Base-by-base conservation (phyloP, 1,140 invertebrate species). In the Saxidomus purpurata region DNA sequence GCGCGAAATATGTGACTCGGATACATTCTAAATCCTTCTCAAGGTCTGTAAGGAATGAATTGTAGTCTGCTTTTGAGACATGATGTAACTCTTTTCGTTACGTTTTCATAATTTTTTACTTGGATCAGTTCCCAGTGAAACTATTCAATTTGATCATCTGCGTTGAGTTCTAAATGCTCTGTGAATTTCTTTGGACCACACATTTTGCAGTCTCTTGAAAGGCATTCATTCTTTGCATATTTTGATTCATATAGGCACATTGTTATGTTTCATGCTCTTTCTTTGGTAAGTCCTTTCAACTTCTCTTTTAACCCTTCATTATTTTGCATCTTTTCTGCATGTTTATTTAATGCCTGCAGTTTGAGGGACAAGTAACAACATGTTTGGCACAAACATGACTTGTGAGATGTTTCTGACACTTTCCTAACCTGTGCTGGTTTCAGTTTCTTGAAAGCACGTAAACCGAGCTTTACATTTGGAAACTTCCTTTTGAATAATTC, bases 341-440 rank as follows among this genome's bases (percentile, higher is more conserved):
- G 28, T 36, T 25, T 47, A 3, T 17, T 43, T 28, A 89, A 22
- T 9, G 67, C 79, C 15, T 89, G 49, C 17, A 59, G 31, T 47
- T 89, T 89, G 13, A 83, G 25, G 22, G 87, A 43, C 0, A 89
- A 2, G 55, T 89, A 76, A 28, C 87, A 89, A 74, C 79, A 89
- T 43, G 47, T 89, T 34, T 89, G 87, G 28, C 63, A 89, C 1
- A 82, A 28, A 25, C 87, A 89, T 15, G 87, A 82, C 69, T 82
- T 81, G 22, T 63, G 74, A 13, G 25, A 69, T 52, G 87, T 89
- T 49, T 82, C 77, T 22, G 87, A 89, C 15, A 89, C 77, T 31
- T 61, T 61, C 28, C 25, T 69, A 8, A 81, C 63, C 11, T 89
- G 36, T 36, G 17, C 0, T 6, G 87, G 87, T 25, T 89, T 89